These are phyloP conservation scores for Cebus imitator DNA, from an alignment of 2,113 vertebrate species.

Conservation along the genomic window DNA sequence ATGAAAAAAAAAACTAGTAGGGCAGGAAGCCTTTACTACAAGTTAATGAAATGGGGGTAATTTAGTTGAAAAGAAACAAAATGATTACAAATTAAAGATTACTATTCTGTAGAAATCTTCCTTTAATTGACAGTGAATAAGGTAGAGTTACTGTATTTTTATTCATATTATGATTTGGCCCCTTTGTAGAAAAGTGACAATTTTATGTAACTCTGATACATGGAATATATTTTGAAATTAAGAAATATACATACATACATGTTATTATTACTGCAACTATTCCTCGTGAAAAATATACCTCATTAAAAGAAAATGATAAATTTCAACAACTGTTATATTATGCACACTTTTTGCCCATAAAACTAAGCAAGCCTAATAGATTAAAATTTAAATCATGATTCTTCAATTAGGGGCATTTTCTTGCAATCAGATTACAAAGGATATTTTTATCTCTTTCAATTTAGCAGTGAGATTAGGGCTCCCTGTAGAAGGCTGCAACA, in stretches of 20 bases:
- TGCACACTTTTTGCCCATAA: not conserved
- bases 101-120: constrained; percentile 75
- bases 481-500: not conserved
- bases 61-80: constrained; percentile 83
- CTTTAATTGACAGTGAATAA: constrained; percentile 77
- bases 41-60: constrained; percentile 81
- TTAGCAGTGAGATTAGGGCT: not conserved
- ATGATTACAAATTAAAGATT: constrained; percentile 81
- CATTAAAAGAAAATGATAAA: not conserved
- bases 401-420: not conserved
- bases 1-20: constrained; percentile 70
- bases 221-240: not conserved
- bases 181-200: not conserved
- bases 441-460: not conserved
- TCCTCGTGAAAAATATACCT: not conserved
- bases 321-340: not conserved
- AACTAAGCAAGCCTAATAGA: constrained; percentile 6
- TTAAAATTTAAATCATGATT: constrained; percentile 33
- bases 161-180: constrained; percentile 70
- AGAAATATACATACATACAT: not conserved
- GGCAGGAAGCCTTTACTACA: constrained; percentile 67
- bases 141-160: constrained; percentile 70
- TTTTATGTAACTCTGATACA: not conserved
- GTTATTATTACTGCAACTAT: not conserved
- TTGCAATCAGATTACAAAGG: not conserved